phyloP scores from a whole-genome alignment of 2,888 invertebrate genomes.

The Deladenus siricidicola region DNA sequence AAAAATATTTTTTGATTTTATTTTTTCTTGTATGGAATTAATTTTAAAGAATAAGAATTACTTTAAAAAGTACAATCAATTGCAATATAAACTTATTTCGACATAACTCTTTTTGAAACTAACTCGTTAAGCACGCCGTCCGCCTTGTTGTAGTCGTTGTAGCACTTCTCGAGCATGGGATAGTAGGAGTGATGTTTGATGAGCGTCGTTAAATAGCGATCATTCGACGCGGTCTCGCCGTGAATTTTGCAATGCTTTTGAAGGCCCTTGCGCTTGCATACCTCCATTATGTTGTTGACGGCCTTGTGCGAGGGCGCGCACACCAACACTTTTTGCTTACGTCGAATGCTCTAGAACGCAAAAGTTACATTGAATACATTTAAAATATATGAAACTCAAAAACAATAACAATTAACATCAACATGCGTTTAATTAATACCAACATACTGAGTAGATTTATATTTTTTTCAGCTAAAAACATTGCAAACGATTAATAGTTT shows the following conservation, averaged over 20 bases:
- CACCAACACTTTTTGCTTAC: slow-evolving; percentile 21
- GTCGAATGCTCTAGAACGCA: slow-evolving; percentile 9
- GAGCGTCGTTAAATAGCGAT: not conserved
- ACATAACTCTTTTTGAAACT: too few species aligned
- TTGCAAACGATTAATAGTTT: too few species aligned
- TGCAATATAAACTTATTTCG: too few species aligned
- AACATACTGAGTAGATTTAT: not conserved
- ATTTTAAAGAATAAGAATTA: too few species aligned
- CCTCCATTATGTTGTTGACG: slow-evolving; percentile 13
- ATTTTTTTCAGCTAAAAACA: too few species aligned
- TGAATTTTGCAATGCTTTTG: slow-evolving; percentile 6
- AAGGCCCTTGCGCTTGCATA: slow-evolving; percentile 2
- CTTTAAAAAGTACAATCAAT: too few species aligned
- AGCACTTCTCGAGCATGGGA: not conserved
- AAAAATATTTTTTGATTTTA: not conserved
- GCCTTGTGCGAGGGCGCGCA: slow-evolving; percentile 27
- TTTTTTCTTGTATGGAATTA: too few species aligned
- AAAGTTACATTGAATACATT: not conserved
- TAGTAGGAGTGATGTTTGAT: slow-evolving; percentile 2
- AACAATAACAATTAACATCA: not conserved
- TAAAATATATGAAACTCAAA: not conserved
- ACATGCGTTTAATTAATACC: not conserved
- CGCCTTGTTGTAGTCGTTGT: not conserved
- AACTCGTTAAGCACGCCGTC: not conserved
- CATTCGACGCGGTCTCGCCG: not conserved